These are phyloP conservation scores for Platyscapa corneri DNA, from an alignment of 1,140 invertebrate genomes.

Conservation along the genomic window DNA sequence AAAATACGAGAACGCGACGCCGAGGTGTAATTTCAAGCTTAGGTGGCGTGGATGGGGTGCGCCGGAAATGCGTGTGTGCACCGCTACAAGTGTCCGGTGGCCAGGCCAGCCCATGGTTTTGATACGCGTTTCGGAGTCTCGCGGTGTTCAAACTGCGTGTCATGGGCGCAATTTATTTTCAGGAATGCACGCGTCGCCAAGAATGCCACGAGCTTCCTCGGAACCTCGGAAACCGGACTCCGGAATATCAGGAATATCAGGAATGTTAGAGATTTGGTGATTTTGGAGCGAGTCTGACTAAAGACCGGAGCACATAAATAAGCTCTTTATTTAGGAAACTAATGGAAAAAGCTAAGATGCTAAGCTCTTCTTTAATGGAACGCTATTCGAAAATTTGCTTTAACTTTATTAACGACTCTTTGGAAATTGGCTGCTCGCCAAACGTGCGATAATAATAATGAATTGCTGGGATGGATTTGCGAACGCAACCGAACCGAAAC, in stretches of 20 bases:
- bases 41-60: not conserved
- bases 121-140: not conserved
- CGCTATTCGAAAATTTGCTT: not conserved
- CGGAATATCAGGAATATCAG: not conserved
- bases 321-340: not conserved
- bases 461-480: no score
- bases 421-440: no score
- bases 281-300: not conserved
- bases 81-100: not conserved
- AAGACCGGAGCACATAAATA: not conserved
- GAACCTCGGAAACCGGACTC: not conserved
- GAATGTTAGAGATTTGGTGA: not conserved
- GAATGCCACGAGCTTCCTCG: not conserved
- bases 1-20: constrained; percentile 16
- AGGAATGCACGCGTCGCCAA: not conserved
- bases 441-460: no score
- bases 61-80: not conserved
- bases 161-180: not conserved
- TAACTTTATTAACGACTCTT: no score
- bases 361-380: no score
- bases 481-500: no score
- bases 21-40: constrained; percentile 20
- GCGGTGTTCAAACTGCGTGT: not conserved
- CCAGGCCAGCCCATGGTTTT: not conserved
- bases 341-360: no score